Conservation (phyloP, 2,888 invertebrate species). For the Eupelmus urozonus region DNA sequence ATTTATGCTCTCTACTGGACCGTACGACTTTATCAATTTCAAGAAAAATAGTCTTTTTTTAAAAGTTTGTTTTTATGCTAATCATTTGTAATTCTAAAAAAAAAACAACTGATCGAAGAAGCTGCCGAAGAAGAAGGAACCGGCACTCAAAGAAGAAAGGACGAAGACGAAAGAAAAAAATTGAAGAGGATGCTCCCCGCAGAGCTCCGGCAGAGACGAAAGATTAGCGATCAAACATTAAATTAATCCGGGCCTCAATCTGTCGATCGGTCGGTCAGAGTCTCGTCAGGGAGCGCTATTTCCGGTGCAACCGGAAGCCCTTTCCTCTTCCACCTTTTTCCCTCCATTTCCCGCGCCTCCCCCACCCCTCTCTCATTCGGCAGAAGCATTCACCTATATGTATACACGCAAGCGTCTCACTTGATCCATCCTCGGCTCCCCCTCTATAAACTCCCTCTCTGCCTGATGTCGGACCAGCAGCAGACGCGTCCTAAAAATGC, state of each 20-base stretch:
- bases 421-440: neutral
- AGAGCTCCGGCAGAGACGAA: neutral
- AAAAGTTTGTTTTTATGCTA: no score
- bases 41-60: no score
- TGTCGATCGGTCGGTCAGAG: no score
- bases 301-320: constrained; percentile 60
- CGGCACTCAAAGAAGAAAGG: no score
- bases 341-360: constrained; percentile 59
- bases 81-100: no score
- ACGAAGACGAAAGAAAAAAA: neutral
- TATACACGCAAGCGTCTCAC: neutral
- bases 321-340: constrained; percentile 49
- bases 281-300: constrained; percentile 49
- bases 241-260: constrained; percentile 1
- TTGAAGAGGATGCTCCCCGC: neutral
- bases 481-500: constrained; percentile 35
- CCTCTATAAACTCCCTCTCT: neutral
- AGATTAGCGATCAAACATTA: constrained; percentile 13
- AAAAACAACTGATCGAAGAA: no score
- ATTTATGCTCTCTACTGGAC: no score
- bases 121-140: no score
- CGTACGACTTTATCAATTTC: no score
- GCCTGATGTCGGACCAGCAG: neutral
- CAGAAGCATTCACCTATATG: no score
- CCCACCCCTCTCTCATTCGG: constrained; percentile 28